phyloP scores from a whole-genome alignment of 2,888 invertebrate genomes.

The Calliphora vomitoria region DNA sequence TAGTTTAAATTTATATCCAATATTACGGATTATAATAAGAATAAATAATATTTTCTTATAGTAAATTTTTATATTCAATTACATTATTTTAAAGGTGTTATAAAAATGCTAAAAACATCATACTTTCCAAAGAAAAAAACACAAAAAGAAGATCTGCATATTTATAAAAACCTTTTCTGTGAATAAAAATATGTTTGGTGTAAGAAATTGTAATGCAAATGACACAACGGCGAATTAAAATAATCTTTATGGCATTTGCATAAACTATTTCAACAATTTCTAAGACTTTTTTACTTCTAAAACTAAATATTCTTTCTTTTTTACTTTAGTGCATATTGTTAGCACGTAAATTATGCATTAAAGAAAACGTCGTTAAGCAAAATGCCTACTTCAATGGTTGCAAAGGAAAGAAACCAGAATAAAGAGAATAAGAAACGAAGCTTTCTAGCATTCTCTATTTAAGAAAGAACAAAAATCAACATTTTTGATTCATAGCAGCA shows the following conservation, averaged over 20 bases:
- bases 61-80: no score
- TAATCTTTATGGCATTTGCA: conserved; percentile 43
- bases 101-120: no score
- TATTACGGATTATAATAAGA: no score
- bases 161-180: background rate
- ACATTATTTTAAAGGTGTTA: no score
- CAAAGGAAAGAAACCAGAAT: background rate
- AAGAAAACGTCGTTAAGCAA: background rate
- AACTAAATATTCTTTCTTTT: background rate
- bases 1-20: no score
- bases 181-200: background rate
- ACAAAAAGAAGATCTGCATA: background rate
- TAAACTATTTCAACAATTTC: conserved; percentile 17
- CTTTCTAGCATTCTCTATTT: background rate
- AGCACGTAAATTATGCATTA: background rate
- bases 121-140: background rate
- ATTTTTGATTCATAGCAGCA: background rate
- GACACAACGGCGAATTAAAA: conserved; percentile 38
- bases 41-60: no score
- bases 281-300: background rate
- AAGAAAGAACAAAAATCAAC: no score
- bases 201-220: conserved; percentile 31
- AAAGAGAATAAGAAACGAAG: background rate
- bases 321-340: background rate
- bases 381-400: background rate